Conservation (phyloP, 2,113 vertebrate genomes). For the Leucosticte australis region DNA sequence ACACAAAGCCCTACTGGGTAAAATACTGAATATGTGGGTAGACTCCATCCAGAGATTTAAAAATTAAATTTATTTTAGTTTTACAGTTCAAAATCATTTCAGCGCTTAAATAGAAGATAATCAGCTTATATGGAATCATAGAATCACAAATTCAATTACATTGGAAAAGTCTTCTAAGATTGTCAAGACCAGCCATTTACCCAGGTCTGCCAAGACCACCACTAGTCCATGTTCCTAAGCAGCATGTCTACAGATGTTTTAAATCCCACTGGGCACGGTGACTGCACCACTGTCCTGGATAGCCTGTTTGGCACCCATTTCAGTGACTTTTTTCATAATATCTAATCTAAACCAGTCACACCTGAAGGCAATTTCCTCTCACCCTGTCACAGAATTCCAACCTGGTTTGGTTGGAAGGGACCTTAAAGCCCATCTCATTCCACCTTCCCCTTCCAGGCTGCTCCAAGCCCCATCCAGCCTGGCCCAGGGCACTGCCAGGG, state of each 20-base stretch:
- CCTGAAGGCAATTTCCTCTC: neutral
- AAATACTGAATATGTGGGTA: neutral
- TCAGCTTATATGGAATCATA: neutral
- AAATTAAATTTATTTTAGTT: neutral
- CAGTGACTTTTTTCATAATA: neutral
- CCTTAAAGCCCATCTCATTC: neutral
- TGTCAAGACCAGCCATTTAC: accelerated
- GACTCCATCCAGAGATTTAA: neutral
- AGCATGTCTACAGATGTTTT: accelerated
- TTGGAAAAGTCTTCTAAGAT: neutral
- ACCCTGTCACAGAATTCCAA: neutral
- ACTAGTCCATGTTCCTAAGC: neutral
- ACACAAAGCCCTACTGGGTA: neutral
- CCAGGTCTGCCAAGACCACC: neutral
- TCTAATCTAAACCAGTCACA: neutral
- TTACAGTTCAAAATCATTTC: neutral
- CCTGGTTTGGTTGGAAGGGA: neutral
- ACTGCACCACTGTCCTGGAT: neutral
- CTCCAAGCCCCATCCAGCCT: neutral
- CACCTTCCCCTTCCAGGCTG: neutral
- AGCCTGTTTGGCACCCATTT: neutral
- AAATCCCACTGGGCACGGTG: neutral
- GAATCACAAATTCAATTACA: neutral
- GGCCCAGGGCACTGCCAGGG: neutral
- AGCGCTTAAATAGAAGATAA: neutral